phyloP scores from a whole-genome alignment of 2,797 vertebrate genomes.

The Liparis tanakae region DNA sequence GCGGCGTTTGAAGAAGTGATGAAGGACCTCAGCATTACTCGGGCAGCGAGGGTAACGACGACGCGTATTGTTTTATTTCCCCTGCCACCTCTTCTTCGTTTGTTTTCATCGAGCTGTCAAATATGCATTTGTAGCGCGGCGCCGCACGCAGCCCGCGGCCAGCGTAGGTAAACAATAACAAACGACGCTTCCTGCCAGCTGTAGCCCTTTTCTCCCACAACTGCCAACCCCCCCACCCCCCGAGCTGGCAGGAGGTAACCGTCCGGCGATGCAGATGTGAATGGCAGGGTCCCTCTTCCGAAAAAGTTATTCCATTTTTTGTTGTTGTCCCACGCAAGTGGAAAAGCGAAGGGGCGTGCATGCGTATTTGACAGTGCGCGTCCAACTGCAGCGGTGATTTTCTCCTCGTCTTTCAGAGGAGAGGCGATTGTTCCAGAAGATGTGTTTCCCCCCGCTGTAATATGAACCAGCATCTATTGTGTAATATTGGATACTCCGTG shows the following conservation, averaged over 20 bases:
- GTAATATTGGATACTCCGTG: fast-evolving
- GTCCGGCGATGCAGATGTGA: neutral
- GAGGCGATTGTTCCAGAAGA: neutral
- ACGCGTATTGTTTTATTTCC: constrained; percentile 1
- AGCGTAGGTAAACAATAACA: constrained; percentile 85
- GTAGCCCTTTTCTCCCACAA: neutral
- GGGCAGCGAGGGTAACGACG: constrained; percentile 88
- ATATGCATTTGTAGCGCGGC: constrained; percentile 55
- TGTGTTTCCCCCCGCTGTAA: neutral
- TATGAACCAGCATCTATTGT: neutral
- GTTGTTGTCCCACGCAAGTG: constrained; percentile 60
- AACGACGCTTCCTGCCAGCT: constrained; percentile 68
- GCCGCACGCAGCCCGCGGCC: constrained; percentile 55
- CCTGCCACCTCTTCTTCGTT: constrained; percentile 27
- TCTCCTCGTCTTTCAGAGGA: constrained; percentile 12
- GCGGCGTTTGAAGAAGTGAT: constrained; percentile 95
- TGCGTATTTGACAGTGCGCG: constrained; percentile 68
- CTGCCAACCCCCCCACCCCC: neutral
- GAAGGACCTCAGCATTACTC: constrained; percentile 91
- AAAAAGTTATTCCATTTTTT: constrained; percentile 63
- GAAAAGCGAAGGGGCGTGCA: constrained; percentile 62
- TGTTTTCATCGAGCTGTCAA: constrained; percentile 71
- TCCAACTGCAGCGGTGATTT: constrained; percentile 29
- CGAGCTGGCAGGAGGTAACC: neutral
- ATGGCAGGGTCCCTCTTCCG: constrained; percentile 21